These are phyloP conservation scores for Suricata suricatta DNA, from an alignment of 2,113 vertebrate species.

Conservation along the genomic window DNA sequence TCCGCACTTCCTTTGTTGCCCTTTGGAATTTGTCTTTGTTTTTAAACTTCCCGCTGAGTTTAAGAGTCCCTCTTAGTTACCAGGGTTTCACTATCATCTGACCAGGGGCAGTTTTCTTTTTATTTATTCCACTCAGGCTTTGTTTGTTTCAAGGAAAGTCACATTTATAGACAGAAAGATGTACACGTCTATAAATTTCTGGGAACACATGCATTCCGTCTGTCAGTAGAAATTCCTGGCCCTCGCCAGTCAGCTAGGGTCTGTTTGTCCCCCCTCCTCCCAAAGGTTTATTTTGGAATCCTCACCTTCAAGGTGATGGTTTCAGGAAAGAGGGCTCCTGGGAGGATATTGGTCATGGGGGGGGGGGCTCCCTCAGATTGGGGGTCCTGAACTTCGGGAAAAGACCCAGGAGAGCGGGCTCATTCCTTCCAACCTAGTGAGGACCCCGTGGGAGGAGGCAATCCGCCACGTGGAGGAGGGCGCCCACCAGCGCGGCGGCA, in stretches of 20 bases:
- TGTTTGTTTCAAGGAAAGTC: not conserved
- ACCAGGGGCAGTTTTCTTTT: not conserved
- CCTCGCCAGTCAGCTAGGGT: not conserved
- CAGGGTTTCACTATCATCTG: not conserved
- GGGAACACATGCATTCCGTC: not conserved
- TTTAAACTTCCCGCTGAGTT: not conserved
- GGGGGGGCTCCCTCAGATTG: not conserved
- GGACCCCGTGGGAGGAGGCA: not conserved
- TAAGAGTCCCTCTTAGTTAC: not conserved
- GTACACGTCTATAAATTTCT: not conserved
- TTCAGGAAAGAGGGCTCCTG: not conserved
- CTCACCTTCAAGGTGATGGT: not conserved
- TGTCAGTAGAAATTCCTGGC: fast-evolving
- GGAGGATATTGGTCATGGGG: not conserved
- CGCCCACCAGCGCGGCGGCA: fast-evolving
- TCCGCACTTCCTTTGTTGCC: not conserved
- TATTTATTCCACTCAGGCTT: not conserved
- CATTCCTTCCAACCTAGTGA: not conserved
- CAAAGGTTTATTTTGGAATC: not conserved
- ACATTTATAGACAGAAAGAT: not conserved
- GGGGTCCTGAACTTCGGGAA: not conserved
- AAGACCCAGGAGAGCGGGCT: too few relatives aligned
- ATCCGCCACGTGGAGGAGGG: not conserved
- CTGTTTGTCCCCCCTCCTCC: not conserved
- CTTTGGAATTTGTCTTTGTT: not conserved